Conservation (phyloP, 37 sponge, comb jelly and placozoan species). For the Beroe forskalii region DNA sequence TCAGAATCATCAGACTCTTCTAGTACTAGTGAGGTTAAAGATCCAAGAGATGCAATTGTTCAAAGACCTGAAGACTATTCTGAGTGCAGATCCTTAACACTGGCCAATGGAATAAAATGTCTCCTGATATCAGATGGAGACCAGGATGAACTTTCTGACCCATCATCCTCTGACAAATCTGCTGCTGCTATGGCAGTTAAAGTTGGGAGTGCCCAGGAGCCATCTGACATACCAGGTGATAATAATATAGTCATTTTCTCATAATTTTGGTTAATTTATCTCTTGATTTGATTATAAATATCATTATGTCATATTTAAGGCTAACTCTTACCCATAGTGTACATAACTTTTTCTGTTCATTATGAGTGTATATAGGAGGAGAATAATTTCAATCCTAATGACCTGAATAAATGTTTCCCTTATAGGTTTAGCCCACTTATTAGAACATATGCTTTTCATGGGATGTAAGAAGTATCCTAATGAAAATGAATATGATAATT, state of each 20-base stretch:
- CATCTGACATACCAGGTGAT: constrained; percentile 3
- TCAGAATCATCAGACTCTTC: background rate
- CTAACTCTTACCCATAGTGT: too few relatives aligned
- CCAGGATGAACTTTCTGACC: background rate
- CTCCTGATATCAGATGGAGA: constrained; percentile 45
- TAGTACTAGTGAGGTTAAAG: background rate
- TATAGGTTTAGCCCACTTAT: constrained; percentile 26
- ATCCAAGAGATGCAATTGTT: constrained; percentile 54
- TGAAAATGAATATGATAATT: constrained; percentile 53
- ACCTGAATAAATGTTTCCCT: background rate
- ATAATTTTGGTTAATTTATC: too few relatives aligned
- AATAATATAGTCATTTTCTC: too few relatives aligned
- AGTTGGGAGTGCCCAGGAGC: constrained; percentile 41
- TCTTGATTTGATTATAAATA: too few relatives aligned
- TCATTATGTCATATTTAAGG: too few relatives aligned
- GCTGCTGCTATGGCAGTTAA: constrained; percentile 1
- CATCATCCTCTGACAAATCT: background rate
- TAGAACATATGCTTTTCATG: constrained; percentile 55
- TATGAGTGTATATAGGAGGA: too few relatives aligned
- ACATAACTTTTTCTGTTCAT: too few relatives aligned
- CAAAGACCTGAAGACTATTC: constrained; percentile 11
- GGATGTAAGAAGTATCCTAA: constrained; percentile 51
- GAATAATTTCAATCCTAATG: too few relatives aligned
- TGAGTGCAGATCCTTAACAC: background rate
- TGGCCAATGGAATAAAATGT: constrained; percentile 21